Base-by-base conservation (phyloP, 2,888 invertebrate species). In the Apocheima hispidaria region DNA sequence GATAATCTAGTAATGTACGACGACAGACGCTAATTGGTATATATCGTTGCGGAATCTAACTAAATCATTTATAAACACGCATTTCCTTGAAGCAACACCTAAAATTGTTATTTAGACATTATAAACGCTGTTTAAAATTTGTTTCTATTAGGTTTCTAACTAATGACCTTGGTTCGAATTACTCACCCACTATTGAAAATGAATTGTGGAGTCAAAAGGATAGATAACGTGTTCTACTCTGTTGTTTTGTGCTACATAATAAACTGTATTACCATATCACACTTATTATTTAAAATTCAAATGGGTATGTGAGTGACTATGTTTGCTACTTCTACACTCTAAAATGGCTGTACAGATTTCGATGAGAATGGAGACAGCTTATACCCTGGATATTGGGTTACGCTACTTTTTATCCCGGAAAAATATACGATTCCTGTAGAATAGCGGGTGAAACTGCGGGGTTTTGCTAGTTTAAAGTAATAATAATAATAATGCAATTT, bases 171-270 rank as follows among this genome's bases (percentile, higher is more conserved):
- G 58, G 36, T 21, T n/a, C 3, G 10, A 56, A 53, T 23, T 36
- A 40, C 26, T 48, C 49, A 28, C 35, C 14, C 18, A 10, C 21
- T 52, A 58, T 52, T 48, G n/a, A 46, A 56, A 58, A 55, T 52
- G 49, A 35, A 10, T 41, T 20, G 40, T 44, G 48, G 50, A 62
- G 63, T 57, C 53, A 38, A 36, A 63, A 53, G 62, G 5, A 14
- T n/a, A n/a, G n/a, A n/a, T n/a, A 18, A 33, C 26, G 43, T 28
- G 51, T 58, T 51, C 51, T 41, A 43, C 7, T 50, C 35, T 16
- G 44, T 51, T 43, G 43, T 41, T 46, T 35, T 33, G 7, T 14
- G n/a, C n/a, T 46, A 28, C 18, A 20, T 10, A 1, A 20, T 40
- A 20, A 40, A 20, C 12, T 12, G 3, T 0, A 33, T 33, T 33